Percentiles rank a stretch among this genome's conserved stretches.
phyloP scores from a whole-genome alignment of 2,888 invertebrate species.

The Mystacides longicornis region DNA sequence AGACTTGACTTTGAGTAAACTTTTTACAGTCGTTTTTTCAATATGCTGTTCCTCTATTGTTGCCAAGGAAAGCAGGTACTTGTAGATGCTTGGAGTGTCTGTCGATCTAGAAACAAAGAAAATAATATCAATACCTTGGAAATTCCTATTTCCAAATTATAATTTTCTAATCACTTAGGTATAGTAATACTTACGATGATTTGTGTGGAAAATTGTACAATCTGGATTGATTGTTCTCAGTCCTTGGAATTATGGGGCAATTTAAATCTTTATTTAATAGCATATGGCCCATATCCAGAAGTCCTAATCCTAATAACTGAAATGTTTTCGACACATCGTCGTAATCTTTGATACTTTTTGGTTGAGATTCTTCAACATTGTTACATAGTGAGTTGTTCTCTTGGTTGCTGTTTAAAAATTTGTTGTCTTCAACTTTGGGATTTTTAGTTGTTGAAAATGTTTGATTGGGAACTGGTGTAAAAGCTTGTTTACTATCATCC shows the following conservation, averaged over 20 bases:
- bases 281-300: conserved; percentile 22
- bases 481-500: neutral
- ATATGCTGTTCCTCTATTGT: no score
- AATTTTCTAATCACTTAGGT: neutral
- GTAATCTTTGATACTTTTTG: neutral
- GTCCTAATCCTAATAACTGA: conserved; percentile 16
- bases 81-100: no score
- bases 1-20: no score
- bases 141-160: neutral
- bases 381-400: no score
- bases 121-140: no score
- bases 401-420: no score
- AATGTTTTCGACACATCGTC: conserved; percentile 12
- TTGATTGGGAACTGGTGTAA: neutral
- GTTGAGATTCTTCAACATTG: no score
- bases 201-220: neutral
- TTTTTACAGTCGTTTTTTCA: no score
- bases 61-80: no score
- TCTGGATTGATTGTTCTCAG: neutral
- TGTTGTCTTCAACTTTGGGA: no score
- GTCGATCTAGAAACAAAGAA: no score
- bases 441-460: neutral
- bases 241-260: conserved; percentile 11
- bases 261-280: conserved; percentile 12
- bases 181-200: neutral